A percentile compares a stretch with the other conserved stretches of the same genome.
These are phyloP conservation scores for Hippocampus guttulatus DNA, from an alignment of 2,113 vertebrate genomes.

Conservation along the genomic window DNA sequence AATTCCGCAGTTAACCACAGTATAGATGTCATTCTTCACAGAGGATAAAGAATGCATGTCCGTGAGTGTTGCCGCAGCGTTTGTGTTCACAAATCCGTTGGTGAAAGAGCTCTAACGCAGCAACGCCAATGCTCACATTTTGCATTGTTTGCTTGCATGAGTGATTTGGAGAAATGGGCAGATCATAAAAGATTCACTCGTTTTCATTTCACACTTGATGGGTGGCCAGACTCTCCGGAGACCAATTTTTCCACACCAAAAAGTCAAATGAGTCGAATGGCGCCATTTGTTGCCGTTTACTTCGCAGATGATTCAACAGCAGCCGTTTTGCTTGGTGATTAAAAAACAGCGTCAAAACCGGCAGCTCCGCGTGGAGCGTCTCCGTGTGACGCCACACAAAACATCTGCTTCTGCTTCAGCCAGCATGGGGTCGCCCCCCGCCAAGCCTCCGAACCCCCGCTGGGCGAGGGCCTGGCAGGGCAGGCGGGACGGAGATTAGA, in stretches of 20 bases:
- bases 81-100: no score
- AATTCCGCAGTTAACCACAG: no score
- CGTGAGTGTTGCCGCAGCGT: no score
- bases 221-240: neutral
- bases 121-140: no score
- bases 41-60: no score
- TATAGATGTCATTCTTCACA: no score
- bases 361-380: slow-evolving; percentile 7
- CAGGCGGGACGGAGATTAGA: slow-evolving; percentile 22
- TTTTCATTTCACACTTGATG: neutral
- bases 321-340: neutral
- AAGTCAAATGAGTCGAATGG: neutral
- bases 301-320: neutral
- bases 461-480: slow-evolving; percentile 38
- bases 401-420: slow-evolving; percentile 75
- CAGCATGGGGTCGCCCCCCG: slow-evolving; percentile 43
- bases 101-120: no score
- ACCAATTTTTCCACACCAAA: neutral
- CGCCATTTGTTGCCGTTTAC: neutral
- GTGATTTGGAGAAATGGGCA: neutral
- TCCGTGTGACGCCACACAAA: slow-evolving; percentile 54
- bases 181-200: neutral
- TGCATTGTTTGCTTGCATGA: no score
- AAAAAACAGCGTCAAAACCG: neutral
- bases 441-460: slow-evolving; percentile 52